A percentile compares a stretch with the other conserved stretches of the same genome.
Evolutionary conservation across 2,797 vertebrate species (phyloP).

Genomic region (Melanotaenia pygmaea): DNA sequence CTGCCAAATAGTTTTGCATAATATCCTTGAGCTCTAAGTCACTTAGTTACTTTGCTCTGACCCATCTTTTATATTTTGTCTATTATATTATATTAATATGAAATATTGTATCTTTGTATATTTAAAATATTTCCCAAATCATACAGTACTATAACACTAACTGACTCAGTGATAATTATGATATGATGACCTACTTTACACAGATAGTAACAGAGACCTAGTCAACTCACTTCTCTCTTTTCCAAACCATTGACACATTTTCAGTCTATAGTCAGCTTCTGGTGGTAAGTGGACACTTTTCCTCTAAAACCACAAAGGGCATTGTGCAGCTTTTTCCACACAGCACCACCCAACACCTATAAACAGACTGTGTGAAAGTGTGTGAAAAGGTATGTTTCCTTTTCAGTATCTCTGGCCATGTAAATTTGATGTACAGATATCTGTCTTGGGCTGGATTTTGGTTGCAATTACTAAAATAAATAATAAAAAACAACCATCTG

Average conservation of each 20-base stretch:
- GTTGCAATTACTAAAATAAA: too few species aligned
- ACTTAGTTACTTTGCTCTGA: too few species aligned
- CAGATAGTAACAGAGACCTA: neutral
- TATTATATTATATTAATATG: too few species aligned
- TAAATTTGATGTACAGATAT: neutral
- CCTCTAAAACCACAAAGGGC: neutral
- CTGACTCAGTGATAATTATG: too few species aligned
- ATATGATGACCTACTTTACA: neutral
- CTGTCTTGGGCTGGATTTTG: neutral
- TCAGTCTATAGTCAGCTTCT: neutral
- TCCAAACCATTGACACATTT: neutral
- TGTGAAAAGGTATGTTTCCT: neutral
- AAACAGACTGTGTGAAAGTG: neutral
- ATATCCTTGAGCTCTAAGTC: too few species aligned
- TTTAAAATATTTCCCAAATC: too few species aligned
- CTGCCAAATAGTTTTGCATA: too few species aligned
- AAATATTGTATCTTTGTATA: too few species aligned
- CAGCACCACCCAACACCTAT: neutral
- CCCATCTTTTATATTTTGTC: too few species aligned
- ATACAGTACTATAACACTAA: too few species aligned
- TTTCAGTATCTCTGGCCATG: neutral
- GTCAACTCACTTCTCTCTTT: neutral
- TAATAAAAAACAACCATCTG: too few species aligned
- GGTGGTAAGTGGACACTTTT: too few species aligned
- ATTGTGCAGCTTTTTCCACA: slow-evolving; percentile 3